phyloP scores from a whole-genome alignment of 2,797 vertebrate species.

The Coranthus polyacanthus region DNA sequence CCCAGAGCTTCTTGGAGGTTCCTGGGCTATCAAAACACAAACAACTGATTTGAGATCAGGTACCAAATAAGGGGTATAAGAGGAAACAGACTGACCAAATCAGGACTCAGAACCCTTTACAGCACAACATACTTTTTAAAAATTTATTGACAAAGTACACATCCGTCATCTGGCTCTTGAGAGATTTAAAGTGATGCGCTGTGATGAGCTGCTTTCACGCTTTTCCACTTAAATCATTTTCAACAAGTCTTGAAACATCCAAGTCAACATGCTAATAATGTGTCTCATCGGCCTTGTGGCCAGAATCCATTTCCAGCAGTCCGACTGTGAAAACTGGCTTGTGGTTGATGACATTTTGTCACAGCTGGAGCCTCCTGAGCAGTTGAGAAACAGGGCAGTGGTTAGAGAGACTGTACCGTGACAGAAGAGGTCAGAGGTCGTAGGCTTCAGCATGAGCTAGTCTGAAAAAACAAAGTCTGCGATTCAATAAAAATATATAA shows the following conservation, averaged over 20 bases:
- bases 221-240: background rate
- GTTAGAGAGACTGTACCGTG: slow-evolving; percentile 32
- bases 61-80: too few relatives aligned
- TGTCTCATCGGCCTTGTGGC: slow-evolving; percentile 7
- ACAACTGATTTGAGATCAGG: too few relatives aligned
- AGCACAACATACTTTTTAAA: too few relatives aligned
- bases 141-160: too few relatives aligned
- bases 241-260: slow-evolving; percentile 13
- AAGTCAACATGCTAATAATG: slow-evolving; percentile 10
- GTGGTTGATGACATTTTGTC: slow-evolving; percentile 1
- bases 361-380: slow-evolving; percentile 51
- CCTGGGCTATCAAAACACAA: too few relatives aligned
- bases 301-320: slow-evolving; percentile 3
- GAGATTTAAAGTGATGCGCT: slow-evolving; percentile 10
- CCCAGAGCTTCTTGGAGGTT: too few relatives aligned
- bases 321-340: slow-evolving; percentile 13
- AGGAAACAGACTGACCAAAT: too few relatives aligned
- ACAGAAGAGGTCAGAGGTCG: slow-evolving; percentile 36
- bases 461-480: slow-evolving; percentile 20
- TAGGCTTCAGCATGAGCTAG: slow-evolving; percentile 12
- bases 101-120: too few relatives aligned
- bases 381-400: slow-evolving; percentile 42
- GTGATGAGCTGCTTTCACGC: background rate
- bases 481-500: slow-evolving; percentile 17
- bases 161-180: background rate